Base-by-base conservation (phyloP, 1,140 invertebrate genomes). In the Plutomurus gul region DNA sequence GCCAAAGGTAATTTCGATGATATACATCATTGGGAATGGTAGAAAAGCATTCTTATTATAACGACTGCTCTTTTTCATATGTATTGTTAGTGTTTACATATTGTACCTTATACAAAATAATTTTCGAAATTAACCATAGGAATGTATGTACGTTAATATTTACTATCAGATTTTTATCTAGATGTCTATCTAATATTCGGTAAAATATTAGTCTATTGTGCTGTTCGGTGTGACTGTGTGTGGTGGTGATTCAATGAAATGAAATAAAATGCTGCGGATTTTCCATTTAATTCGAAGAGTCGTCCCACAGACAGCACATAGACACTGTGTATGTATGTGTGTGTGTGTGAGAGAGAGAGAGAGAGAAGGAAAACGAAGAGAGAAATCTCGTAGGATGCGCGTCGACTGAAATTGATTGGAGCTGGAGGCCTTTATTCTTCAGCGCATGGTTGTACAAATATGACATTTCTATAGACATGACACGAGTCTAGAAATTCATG, bases 401-500 rank as follows among this genome's bases (percentile, higher is more conserved):
- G 72, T 79, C 25, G 72, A 70, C 78, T 75, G 78, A 75, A 79
- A 79, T 47, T 75, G 78, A 79, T 79, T 79, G 78, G 78, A 46
- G 78, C 78, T 75, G 13, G 33, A 74, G 78, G 78, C 22, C 11
- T 74, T 56, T 37, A 33, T 18, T 47, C 77, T 78, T 56, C 56
- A 78, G 77, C 77, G 77, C 77, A 78, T 78, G 77, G 77, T 72
- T 78, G 70, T 73, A 78, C 70, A 74, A 78, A 78, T 78, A 78
- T 78, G 70, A 78, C 77, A 78, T 73, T 78, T 71, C 60, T 77
- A 77, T 77, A 77, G 76, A 49, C 56, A 71, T 72, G 70, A 40
- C 70, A 72, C 70, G 70, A 72, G 56, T 30, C 56, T 65, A 65
- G 56, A 65, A 65, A 65, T 30, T 65, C 56, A 65, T 65, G 56